phyloP scores from a whole-genome alignment of 2,113 vertebrate genomes.

The Engraulis encrasicolus region DNA sequence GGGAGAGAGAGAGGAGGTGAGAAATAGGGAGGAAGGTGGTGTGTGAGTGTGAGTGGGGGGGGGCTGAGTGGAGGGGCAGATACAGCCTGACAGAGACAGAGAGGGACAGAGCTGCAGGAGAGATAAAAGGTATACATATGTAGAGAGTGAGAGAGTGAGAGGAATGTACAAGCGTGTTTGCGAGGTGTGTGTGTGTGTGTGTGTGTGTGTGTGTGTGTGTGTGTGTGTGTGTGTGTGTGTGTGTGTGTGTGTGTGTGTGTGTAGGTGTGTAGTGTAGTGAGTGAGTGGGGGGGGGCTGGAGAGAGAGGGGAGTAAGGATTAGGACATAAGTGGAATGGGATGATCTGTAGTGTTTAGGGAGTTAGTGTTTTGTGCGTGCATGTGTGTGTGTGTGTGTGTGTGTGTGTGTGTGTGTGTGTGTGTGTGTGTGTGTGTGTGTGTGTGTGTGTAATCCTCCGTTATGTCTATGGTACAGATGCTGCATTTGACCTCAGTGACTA shows the following conservation, averaged over 20 bases:
- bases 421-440: conserved; percentile 10
- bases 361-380: not conserved
- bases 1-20: no score
- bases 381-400: not conserved
- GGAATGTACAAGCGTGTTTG: no score
- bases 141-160: no score
- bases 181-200: not conserved
- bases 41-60: not conserved
- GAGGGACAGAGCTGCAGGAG: no score
- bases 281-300: no score
- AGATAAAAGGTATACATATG: no score
- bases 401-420: not conserved
- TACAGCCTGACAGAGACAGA: no score
- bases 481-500: not conserved
- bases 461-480: not conserved
- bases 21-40: not conserved
- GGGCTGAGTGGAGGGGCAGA: not conserved
- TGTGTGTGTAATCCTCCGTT: not conserved
- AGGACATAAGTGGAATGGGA: not conserved
- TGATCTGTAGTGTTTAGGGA: not conserved
- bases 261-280: no score
- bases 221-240: no score
- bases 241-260: no score
- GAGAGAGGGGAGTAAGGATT: no score
- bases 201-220: no score